Base-by-base conservation (phyloP, 1,140 invertebrate genomes). In the Laupala kohalensis region DNA sequence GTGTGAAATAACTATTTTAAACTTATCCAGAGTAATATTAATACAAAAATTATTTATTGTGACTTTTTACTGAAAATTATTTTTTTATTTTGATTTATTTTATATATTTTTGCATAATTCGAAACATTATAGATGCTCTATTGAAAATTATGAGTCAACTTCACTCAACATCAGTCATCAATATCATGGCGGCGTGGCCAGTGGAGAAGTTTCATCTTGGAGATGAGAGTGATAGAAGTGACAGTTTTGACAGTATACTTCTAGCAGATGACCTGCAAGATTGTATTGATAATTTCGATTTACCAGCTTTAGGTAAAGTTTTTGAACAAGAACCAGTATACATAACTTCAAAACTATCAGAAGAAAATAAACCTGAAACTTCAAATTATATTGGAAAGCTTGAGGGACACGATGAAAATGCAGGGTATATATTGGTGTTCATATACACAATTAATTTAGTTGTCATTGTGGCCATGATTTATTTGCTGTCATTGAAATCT, bases 201-300 rank as follows among this genome's bases (percentile, higher is more conserved):
- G 76, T 73, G 73, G 79, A 77, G 72, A 80, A 79, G 76, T 80
- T 79, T 75, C 74, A 75, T 25, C 76, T 79, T 19, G 71, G 76
- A 69, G 78, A 78, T 75, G 70, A 75, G 66, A 76, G 79, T 13
- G 76, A 76, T 23, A 79, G 77, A 25, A 78, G 74, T 6, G 77
- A 73, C 26, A 78, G 77, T 72, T 80, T 83, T 72, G 78, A 81
- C 68, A 80, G 77, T 74, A 81, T 84, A 71, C 78, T 83, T 25
- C 79, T 82, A 70, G 82, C 80, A 4, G 82, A 83, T 74, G 84
- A 86, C 77, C 77, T 86, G 63, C 83, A 85, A 74, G 83, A 86
- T 76, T 86, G 81, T 72, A 76, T 86, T 19, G 84, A 86, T 66
- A 84, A 81, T 74, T 79, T 86, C 53, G 85, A 86, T 76, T 74